Evolutionary conservation across 2,888 invertebrate species (phyloP).

Genomic region (Drosophila parthenogenetica): DNA sequence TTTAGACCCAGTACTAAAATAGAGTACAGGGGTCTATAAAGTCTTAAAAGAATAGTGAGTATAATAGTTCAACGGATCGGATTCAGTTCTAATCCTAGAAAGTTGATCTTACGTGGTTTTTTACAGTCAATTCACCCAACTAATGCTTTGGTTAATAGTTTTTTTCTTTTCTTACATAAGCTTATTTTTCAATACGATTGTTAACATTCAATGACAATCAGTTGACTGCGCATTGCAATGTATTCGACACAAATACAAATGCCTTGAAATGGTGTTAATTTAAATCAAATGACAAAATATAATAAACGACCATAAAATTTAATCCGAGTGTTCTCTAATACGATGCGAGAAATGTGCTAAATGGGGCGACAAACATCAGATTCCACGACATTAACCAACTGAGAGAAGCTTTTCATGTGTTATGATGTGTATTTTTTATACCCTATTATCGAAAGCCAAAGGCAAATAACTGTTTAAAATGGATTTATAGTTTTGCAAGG

Average conservation of each 20-base stretch:
- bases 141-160: too few relatives aligned
- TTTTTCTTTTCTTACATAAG: slow-evolving; percentile 1
- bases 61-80: too few relatives aligned
- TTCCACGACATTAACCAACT: slow-evolving; percentile 45
- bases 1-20: too few relatives aligned
- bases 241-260: slow-evolving; percentile 34
- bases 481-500: background rate
- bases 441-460: background rate
- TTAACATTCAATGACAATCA: slow-evolving; percentile 36
- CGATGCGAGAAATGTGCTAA: slow-evolving; percentile 66
- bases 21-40: too few relatives aligned
- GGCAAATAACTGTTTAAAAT: background rate
- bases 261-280: slow-evolving; percentile 68
- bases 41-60: too few relatives aligned
- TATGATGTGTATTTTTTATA: slow-evolving; percentile 6
- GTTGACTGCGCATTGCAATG: slow-evolving; percentile 6
- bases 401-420: background rate
- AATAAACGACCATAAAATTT: slow-evolving; percentile 79
- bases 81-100: too few relatives aligned
- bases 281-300: slow-evolving; percentile 79
- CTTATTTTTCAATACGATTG: background rate
- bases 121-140: too few relatives aligned
- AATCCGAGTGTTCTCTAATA: slow-evolving; percentile 69
- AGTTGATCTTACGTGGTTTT: too few relatives aligned
- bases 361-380: slow-evolving; percentile 42